Base-by-base conservation (phyloP, 2,888 invertebrate species). In the Caenorhabditis parvicauda region DNA sequence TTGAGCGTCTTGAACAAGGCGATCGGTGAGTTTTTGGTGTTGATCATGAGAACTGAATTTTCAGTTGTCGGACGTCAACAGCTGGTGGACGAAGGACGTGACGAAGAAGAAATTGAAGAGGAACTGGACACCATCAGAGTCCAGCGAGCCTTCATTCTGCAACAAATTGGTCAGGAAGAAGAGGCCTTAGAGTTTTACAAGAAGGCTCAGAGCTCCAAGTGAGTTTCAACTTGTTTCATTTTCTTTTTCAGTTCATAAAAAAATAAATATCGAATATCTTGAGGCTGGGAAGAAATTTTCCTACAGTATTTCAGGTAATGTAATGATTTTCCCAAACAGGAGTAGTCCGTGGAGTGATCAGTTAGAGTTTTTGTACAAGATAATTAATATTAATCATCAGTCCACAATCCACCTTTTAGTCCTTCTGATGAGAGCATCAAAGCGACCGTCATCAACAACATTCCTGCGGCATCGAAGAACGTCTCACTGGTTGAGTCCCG, bases 401-500 rank as follows among this genome's bases (percentile, higher is more conserved):
- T n/a, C n/a, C n/a, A n/a, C 37, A 37, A 25, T 12, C 2, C 25
- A 21, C 19, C 35, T 58, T 59, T 25, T 43, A 85, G 84, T 62
- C 90, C 93, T 0, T 88, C 90, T 51, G 96, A 98, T 83, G 87
- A 88, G 53, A 91, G 90, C 0, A 84, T 95, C 9, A 86, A 89
- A 7, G 95, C 95, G 12, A 91, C 95, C 3, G 91, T 92, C 0
- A 90, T 90, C 81, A 96, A 95, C 83, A 98, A 98, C 82, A 86
- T 91, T 14, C 90, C 93, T 3, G 89, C 90, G 27, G 88, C 94
- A 24, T 94, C 94, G 81, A 90, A 82, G 81, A 94, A 94, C 81
- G 90, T 90, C 72, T 95, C 94, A 83, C 88, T 96, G 32, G 95
- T 95, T 82, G 96, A 96, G 83, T 93, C 94, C 0, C 92, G 93